Percentiles rank a stretch among this genome's conserved stretches.
Evolutionary conservation across 2,888 invertebrate genomes (phyloP).

Genomic region (Dendrolimus houi): DNA sequence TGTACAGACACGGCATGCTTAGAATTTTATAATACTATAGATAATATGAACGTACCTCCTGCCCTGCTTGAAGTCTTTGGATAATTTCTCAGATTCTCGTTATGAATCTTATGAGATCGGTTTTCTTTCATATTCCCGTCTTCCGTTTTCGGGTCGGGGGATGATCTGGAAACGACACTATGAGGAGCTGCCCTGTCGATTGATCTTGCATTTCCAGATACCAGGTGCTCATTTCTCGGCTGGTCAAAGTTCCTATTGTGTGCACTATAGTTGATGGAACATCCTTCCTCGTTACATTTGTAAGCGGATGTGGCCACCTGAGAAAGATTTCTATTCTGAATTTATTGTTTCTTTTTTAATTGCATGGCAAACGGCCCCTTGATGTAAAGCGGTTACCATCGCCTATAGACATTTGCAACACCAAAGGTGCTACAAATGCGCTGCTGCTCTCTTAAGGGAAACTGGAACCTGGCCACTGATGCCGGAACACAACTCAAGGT

Average conservation of each 20-base stretch:
- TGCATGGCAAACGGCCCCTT: too few species aligned
- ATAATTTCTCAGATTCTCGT: slow-evolving; percentile 9
- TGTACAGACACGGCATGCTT: too few species aligned
- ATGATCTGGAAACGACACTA: neutral
- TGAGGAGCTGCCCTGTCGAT: neutral
- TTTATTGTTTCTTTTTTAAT: too few species aligned
- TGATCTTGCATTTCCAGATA: slow-evolving; percentile 11
- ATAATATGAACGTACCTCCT: neutral
- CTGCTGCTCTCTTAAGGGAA: too few species aligned
- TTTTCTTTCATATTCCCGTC: neutral
- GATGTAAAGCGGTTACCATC: too few species aligned
- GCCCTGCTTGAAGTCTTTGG: slow-evolving; percentile 14
- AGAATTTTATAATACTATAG: too few species aligned
- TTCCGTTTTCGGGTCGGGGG: slow-evolving; percentile 7
- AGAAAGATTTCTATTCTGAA: neutral
- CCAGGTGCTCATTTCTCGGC: slow-evolving; percentile 1
- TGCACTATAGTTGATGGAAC: too few species aligned
- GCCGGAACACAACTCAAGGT: too few species aligned
- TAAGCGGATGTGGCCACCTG: slow-evolving; percentile 12
- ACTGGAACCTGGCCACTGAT: too few species aligned
- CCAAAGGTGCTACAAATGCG: too few species aligned
- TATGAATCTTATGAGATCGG: slow-evolving; percentile 14
- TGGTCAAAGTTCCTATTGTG: slow-evolving; percentile 3
- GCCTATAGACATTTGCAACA: too few species aligned
- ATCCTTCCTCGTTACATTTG: slow-evolving; percentile 5